Percentiles rank a stretch among this genome's conserved stretches.
Conservation (phyloP, 2,888 invertebrate genomes). For the Chaitophorus viminalis region DNA sequence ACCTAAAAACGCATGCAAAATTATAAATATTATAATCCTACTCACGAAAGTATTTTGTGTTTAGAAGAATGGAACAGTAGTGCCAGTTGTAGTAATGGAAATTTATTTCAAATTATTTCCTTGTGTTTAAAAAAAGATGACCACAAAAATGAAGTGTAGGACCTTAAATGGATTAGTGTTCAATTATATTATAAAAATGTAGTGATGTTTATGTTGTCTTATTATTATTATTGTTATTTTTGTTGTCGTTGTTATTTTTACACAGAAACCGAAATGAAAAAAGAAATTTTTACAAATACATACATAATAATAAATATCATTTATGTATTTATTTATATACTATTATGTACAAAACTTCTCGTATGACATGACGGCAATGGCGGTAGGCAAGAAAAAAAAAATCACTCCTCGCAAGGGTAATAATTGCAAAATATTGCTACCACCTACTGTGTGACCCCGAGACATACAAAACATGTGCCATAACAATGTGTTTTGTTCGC, state of each 20-base stretch:
- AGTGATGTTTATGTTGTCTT: constrained; percentile 9
- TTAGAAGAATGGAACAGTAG: too few species aligned
- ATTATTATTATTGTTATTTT: too few species aligned
- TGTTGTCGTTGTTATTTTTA: neutral
- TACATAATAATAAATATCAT: too few species aligned
- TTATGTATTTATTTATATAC: neutral
- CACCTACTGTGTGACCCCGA: constrained; percentile 31
- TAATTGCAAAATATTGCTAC: constrained; percentile 45
- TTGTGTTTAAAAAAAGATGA: too few species aligned
- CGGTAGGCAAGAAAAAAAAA: constrained; percentile 4
- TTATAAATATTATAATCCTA: too few species aligned
- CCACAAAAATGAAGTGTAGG: too few species aligned
- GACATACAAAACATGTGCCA: constrained; percentile 24
- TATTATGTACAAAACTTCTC: neutral
- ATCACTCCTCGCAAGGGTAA: neutral
- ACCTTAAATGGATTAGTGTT: too few species aligned
- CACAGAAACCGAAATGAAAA: constrained; percentile 9
- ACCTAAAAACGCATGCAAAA: too few species aligned
- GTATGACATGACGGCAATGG: neutral
- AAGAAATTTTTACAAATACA: constrained; percentile 1
- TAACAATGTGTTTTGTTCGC: constrained; percentile 32
- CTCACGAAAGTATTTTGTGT: too few species aligned
- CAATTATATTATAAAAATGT: neutral
- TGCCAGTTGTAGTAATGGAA: too few species aligned
- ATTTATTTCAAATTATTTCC: too few species aligned